phyloP scores from a whole-genome alignment of 2,113 vertebrate species.

The cat (Felis catus) region F.catus_Fca126_mat1.0 CM031414.1:123100001-123100500 shows the following conservation, averaged over 20 bases:
- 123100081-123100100: background rate
- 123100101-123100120: background rate
- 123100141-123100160: background rate
- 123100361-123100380: background rate
- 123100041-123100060: background rate
- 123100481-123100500: background rate
- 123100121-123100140: background rate
- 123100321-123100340: background rate
- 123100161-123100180: background rate
- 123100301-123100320: background rate
- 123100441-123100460: no score
- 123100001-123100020: background rate
- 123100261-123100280: background rate
- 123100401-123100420: background rate
- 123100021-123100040: background rate
- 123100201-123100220: background rate
- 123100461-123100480: background rate
- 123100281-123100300: background rate
- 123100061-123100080: background rate
- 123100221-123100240: background rate
- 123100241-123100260: background rate
- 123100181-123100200: background rate
- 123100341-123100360: background rate
- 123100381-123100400: background rate
- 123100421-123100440: background rate